Percentiles rank a stretch among this genome's conserved stretches.
phyloP scores from a whole-genome alignment of 2,888 invertebrate species.

The Watsonalla cultraria region DNA sequence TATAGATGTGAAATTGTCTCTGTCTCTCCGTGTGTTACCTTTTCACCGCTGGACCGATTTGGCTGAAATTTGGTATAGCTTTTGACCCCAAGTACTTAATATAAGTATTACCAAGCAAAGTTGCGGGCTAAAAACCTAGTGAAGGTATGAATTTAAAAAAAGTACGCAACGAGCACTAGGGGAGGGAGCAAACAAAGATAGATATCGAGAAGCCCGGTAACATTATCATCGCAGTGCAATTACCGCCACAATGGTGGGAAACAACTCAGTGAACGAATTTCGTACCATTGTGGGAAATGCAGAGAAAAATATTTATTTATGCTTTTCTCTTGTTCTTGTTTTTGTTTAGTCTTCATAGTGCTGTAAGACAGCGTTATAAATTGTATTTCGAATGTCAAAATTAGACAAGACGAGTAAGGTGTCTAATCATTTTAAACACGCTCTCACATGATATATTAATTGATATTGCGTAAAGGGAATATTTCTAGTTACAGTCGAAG shows the following conservation, averaged over 20 bases:
- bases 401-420: not conserved
- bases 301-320: constrained; percentile 41
- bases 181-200: not conserved
- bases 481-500: no score
- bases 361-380: not conserved
- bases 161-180: not conserved
- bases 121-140: no score
- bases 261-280: constrained; percentile 51
- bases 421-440: no score
- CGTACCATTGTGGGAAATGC: constrained; percentile 50
- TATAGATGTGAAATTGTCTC: no score
- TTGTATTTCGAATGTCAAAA: not conserved
- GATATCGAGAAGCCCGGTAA: constrained; percentile 49
- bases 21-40: no score
- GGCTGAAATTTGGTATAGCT: no score
- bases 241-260: constrained; percentile 67
- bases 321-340: constrained; percentile 42
- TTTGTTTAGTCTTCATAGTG: not conserved
- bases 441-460: no score
- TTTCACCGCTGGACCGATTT: no score
- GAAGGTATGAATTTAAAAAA: no score
- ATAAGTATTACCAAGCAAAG: no score
- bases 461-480: no score
- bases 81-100: no score
- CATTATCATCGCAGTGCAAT: constrained; percentile 52